Percentiles rank a stretch among this genome's conserved stretches.
Conservation (phyloP, 2,113 vertebrate genomes). For the Podarcis muralis region DNA sequence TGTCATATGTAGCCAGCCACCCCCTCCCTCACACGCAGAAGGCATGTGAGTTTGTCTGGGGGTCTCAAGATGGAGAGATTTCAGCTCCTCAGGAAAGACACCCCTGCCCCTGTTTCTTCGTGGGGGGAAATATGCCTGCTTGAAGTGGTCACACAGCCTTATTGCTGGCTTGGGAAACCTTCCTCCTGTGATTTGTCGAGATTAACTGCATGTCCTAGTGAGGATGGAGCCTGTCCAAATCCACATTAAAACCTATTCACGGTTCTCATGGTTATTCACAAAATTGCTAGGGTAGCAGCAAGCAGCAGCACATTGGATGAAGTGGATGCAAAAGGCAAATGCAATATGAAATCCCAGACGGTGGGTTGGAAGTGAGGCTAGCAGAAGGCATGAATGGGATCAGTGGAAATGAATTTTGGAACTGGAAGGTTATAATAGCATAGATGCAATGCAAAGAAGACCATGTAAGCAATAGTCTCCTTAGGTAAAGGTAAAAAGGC, state of each 20-base stretch:
- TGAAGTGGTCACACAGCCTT: conserved; percentile 58
- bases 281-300: conserved; percentile 58
- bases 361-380: conserved; percentile 50
- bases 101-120: conserved; percentile 48
- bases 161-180: conserved; percentile 62
- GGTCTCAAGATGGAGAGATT: not conserved
- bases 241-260: conserved; percentile 49
- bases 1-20: not conserved
- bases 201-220: conserved; percentile 58
- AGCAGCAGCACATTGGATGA: conserved; percentile 13
- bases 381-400: conserved; percentile 33
- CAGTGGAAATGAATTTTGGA: conserved; percentile 17
- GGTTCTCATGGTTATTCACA: conserved; percentile 63
- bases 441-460: conserved; percentile 12
- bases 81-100: not conserved
- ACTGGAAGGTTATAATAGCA: conserved; percentile 35
- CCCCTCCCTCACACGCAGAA: not conserved
- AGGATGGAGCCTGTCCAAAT: conserved; percentile 72
- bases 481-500: not conserved
- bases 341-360: not conserved
- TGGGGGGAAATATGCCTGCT: conserved; percentile 54
- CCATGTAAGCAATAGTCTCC: not conserved
- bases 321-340: not conserved
- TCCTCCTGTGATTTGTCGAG: conserved; percentile 68
- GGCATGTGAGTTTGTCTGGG: conserved; percentile 22